A percentile compares a stretch with the other conserved stretches of the same genome.
These are phyloP conservation scores for Lasioglossum marginatum DNA, from an alignment of 2,888 invertebrate genomes.

Conservation along the genomic window DNA sequence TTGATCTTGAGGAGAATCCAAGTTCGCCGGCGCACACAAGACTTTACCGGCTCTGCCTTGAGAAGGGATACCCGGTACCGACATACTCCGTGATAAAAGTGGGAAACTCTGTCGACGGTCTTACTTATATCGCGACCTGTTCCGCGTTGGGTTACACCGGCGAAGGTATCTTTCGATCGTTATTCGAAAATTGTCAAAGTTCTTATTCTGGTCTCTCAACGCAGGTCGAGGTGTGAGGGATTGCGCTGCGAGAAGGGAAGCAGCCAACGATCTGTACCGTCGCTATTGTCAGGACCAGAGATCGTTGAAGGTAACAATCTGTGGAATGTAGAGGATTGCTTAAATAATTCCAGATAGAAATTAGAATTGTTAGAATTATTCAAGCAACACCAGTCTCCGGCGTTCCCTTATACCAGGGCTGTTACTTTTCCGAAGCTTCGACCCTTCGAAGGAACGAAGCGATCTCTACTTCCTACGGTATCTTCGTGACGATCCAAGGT, in stretches of 20 bases:
- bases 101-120: constrained; percentile 50
- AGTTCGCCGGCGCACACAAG: constrained; percentile 66
- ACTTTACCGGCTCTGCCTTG: constrained; percentile 73
- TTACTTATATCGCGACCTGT: constrained; percentile 64
- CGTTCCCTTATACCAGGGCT: too few relatives aligned
- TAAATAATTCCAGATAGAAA: neutral
- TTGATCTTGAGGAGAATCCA: constrained; percentile 49
- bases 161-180: constrained; percentile 62
- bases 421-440: too few relatives aligned
- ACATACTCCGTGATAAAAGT: constrained; percentile 52
- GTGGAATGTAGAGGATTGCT: neutral
- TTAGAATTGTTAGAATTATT: neutral
- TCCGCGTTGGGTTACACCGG: constrained; percentile 62
- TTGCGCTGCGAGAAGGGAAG: constrained; percentile 64
- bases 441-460: too few relatives aligned
- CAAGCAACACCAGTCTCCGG: neutral
- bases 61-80: constrained; percentile 61
- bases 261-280: constrained; percentile 58
- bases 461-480: constrained; percentile 86
- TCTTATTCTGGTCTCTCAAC: neutral
- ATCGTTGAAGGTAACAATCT: constrained; percentile 15
- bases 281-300: constrained; percentile 27
- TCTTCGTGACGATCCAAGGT: constrained; percentile 93
- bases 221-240: constrained; percentile 65
- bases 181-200: neutral